Base-by-base conservation (phyloP, 2,888 invertebrate species). In the Rotaria socialis region DNA sequence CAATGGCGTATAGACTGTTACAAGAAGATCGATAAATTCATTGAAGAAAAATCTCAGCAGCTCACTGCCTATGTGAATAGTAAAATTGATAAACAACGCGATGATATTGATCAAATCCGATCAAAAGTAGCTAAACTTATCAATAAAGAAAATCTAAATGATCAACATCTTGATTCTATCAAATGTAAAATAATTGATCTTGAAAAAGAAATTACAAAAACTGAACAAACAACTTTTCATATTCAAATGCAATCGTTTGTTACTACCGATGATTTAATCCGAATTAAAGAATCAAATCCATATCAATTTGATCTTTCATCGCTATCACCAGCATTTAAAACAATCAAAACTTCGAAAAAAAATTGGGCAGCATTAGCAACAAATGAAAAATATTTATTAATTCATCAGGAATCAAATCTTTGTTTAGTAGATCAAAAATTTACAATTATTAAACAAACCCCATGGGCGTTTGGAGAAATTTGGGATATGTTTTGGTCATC, bases 401-500 rank as follows among this genome's bases (percentile, higher is more conserved):
- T 55, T 1, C 19, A 19, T 55, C 55, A 60, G 27, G 27, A 60
- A 60, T 14, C 60, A 60, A 27, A 60, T 27, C 16, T 60, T 6
- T 60, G 60, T 8, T 60, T 60, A 27, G 14, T 60, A 7, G 60
- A 60, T 60, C n/a, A 27, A 27, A 27, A 60, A 14, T 60, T 60
- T 27, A n/a, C n/a, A 60, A 2, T 60, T 11, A 27, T 27, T 27
- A 60, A n/a, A 60, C 3, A 27, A 27, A 60, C 10, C 27, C 27
- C 16, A 60, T 60, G 60, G 60, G 10, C n/a, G 2, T 60, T 27
- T 27, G 60, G 27, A 27, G 60, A 60, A 60, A 60, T 60, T 27
- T 27, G n/a, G 14, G 60, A 60, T 60, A 60, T 60, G 60, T 60
- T n/a, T n/a, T 60, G 60, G 60, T 60, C 60, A 60, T 60, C n/a